Percentiles rank a stretch among this genome's conserved stretches.
Conservation (phyloP, 1,140 invertebrate genomes). For the Pseudachorutes palmiensis region DNA sequence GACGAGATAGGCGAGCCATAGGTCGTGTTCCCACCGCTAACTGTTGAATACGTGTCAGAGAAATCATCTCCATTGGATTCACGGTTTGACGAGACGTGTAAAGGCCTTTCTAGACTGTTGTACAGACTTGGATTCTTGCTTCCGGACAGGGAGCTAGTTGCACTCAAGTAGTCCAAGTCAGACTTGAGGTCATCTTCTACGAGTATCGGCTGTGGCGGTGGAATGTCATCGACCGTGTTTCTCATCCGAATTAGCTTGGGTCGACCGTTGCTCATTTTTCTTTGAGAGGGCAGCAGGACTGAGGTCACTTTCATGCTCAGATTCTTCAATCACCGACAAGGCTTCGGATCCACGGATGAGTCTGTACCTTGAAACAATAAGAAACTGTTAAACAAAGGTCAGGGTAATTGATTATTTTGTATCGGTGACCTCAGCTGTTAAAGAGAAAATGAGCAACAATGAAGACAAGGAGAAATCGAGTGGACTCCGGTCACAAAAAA, state of each 20-base stretch:
- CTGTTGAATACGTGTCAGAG: constrained; percentile 20
- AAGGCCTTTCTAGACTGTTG: constrained; percentile 31
- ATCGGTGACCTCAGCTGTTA: too few species aligned
- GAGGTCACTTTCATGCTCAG: constrained; percentile 32
- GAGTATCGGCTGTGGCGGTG: not conserved
- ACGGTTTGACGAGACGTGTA: constrained; percentile 22
- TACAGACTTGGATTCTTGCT: constrained; percentile 25
- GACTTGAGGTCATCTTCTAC: constrained; percentile 19
- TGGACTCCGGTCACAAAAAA: too few species aligned
- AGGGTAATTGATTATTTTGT: too few species aligned
- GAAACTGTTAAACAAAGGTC: not conserved
- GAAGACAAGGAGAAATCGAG: too few species aligned
- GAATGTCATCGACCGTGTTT: constrained; percentile 25
- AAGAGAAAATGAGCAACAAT: too few species aligned
- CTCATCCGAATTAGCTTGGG: constrained; percentile 17
- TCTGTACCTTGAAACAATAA: constrained; percentile 6
- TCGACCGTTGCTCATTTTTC: constrained; percentile 17
- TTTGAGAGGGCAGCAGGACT: constrained; percentile 19
- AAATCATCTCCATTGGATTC: constrained; percentile 14
- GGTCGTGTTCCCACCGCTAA: constrained; percentile 23
- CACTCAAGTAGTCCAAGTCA: constrained; percentile 23
- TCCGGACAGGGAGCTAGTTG: constrained; percentile 21
- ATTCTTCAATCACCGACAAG: constrained; percentile 32
- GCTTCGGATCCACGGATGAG: constrained; percentile 5
- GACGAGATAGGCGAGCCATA: constrained; percentile 30